Evolutionary conservation across 2,797 vertebrate genomes (phyloP), one percentile per base, ranked within the genome.

Genomic region (Scomberomorus guttatus): DNA sequence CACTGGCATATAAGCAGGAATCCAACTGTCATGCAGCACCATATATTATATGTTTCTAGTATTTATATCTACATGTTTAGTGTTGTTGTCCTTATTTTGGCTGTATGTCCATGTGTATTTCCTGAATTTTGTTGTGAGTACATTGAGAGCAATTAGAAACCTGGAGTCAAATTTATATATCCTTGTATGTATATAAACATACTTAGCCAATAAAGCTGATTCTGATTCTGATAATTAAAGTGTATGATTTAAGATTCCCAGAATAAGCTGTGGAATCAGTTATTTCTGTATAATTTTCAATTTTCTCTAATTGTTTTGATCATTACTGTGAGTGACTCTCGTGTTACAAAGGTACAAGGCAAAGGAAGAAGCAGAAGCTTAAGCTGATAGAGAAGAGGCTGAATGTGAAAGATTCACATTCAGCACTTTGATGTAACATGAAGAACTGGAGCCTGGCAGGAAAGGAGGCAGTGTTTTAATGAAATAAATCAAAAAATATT

Each of bases 1-100:
- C 32, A 37, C 46, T 61, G 24, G 2, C 15, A 54, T 13, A 39
- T 54, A 37, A 62, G 29, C 18, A 63, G 37, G 20, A 14, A 46
- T 44, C 39, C 5, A 32, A 18, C 8, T 42, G n/a, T 48, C 22
- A 48, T 24, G 68, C 57, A 72, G 54, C 34, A 24, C 7, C 18
- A 46, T 57, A 37, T 58, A 37, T 61, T 81, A 68, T n/a, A 75
- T 58, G 14, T 48, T 77, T 65, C 3, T 42, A 7, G 29, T 60
- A 34, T 34, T 14, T 44, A 15, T 15, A 44, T 44, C 12, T 7
- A 42, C 39, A 10, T 42, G 9, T 42, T 12, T 9, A 42, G 39
- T 6, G 6, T 32, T 32, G 29, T 32, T 32, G 29, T 32, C 29
- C 29, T 32, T 32, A 1, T 32, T 32, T 32, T 32, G 6, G 6